Evolutionary conservation across 1,140 invertebrate species (phyloP).

Genomic region (Aphidius ervi): DNA sequence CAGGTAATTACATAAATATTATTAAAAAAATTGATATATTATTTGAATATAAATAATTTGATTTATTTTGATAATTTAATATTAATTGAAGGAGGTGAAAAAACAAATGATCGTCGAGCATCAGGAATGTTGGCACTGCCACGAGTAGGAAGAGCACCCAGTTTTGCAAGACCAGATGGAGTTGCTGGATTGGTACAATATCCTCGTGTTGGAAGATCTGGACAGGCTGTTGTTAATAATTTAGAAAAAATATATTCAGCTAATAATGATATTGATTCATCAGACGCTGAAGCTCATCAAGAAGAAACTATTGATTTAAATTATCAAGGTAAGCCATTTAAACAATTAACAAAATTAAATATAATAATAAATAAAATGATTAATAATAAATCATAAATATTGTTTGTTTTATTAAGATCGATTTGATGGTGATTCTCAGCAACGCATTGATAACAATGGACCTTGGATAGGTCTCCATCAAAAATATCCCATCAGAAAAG

Average conservation of each 20-base stretch:
- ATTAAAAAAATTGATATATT: too few species aligned
- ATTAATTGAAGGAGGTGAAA: constrained; percentile 28
- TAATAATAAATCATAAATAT: background rate
- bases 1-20: too few species aligned
- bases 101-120: constrained; percentile 27
- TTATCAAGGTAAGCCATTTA: too few species aligned
- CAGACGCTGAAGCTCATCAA: too few species aligned
- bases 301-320: too few species aligned
- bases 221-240: constrained; percentile 1
- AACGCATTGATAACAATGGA: too few species aligned
- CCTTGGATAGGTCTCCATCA: background rate
- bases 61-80: background rate
- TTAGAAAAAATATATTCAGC: background rate
- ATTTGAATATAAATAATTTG: too few species aligned
- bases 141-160: constrained; percentile 30
- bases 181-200: constrained; percentile 18
- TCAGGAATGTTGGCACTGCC: constrained; percentile 33
- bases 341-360: too few species aligned
- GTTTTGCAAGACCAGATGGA: constrained; percentile 20
- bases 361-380: too few species aligned
- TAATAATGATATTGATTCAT: constrained; percentile 5
- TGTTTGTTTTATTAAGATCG: too few species aligned
- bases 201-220: constrained; percentile 25
- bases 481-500: background rate
- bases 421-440: too few species aligned